Conservation (phyloP, 2,888 invertebrate species). For the Heteromyza rotundicornis region DNA sequence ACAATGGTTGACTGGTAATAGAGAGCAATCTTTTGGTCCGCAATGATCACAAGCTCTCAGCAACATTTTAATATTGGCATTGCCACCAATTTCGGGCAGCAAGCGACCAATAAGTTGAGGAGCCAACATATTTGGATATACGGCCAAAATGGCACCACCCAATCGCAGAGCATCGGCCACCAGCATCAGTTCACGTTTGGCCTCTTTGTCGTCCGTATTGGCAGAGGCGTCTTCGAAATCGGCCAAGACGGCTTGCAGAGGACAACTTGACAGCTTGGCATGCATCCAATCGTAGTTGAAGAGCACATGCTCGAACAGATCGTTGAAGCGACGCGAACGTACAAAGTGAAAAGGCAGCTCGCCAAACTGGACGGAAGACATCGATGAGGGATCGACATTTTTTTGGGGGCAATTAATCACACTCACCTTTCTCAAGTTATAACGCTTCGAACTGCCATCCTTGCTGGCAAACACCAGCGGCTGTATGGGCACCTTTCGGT, state of each 20-base stretch:
- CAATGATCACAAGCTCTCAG: conserved; percentile 89
- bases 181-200: conserved; percentile 78
- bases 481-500: conserved; percentile 93
- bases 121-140: conserved; percentile 94
- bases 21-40: conserved; percentile 86
- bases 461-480: conserved; percentile 90
- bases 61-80: conserved; percentile 83
- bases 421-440: conserved; percentile 92
- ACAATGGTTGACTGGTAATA: conserved; percentile 93
- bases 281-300: conserved; percentile 99
- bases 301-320: conserved; percentile 88
- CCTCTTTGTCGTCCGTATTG: conserved; percentile 82
- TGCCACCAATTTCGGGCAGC: conserved; percentile 86
- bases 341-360: conserved; percentile 96
- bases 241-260: conserved; percentile 90
- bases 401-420: too few relatives aligned
- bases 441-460: conserved; percentile 86
- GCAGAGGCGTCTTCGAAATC: conserved; percentile 93
- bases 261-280: conserved; percentile 93
- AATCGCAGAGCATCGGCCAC: conserved; percentile 92
- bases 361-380: conserved; percentile 80
- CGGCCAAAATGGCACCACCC: conserved; percentile 90
- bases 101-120: conserved; percentile 92
- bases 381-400: too few relatives aligned
- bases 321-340: conserved; percentile 86